phyloP scores from a whole-genome alignment of 2,797 vertebrate genomes.

The Harpagifer antarcticus region DNA sequence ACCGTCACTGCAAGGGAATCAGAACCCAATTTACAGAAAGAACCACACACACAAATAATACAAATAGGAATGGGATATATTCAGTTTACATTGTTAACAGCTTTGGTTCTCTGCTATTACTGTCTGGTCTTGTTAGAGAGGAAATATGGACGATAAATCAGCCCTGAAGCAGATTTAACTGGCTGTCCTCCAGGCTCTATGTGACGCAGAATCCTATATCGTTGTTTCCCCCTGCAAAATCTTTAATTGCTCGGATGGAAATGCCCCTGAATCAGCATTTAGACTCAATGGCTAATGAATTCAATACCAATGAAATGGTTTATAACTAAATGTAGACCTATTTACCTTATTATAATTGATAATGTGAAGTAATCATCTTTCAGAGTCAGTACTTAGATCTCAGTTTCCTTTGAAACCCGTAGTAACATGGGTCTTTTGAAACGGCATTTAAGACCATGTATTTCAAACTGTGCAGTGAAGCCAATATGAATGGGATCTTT shows the following conservation, averaged over 20 bases:
- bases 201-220: conserved; percentile 41
- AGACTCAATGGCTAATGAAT: conserved; percentile 24
- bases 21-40: conserved; percentile 23
- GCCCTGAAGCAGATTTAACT: conserved; percentile 41
- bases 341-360: conserved; percentile 3
- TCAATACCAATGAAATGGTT: conserved; percentile 40
- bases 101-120: conserved; percentile 41
- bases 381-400: conserved; percentile 10
- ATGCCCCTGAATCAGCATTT: conserved; percentile 52
- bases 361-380: conserved; percentile 2
- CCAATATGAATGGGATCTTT: conserved; percentile 35
- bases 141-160: conserved; percentile 65
- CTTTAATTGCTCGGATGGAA: conserved; percentile 46
- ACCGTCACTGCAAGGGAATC: conserved; percentile 23
- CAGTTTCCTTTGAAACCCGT: conserved; percentile 33
- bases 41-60: not conserved
- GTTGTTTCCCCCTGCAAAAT: conserved; percentile 38
- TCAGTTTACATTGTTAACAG: conserved; percentile 40
- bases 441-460: conserved; percentile 20
- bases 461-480: conserved; percentile 43
- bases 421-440: conserved; percentile 32
- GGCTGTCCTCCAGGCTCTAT: conserved; percentile 47
- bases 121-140: conserved; percentile 49
- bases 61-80: conserved; percentile 27
- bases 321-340: conserved; percentile 14